These are phyloP conservation scores for Radopholus similis DNA, from an alignment of 1,140 invertebrate genomes.

Conservation along the genomic window DNA sequence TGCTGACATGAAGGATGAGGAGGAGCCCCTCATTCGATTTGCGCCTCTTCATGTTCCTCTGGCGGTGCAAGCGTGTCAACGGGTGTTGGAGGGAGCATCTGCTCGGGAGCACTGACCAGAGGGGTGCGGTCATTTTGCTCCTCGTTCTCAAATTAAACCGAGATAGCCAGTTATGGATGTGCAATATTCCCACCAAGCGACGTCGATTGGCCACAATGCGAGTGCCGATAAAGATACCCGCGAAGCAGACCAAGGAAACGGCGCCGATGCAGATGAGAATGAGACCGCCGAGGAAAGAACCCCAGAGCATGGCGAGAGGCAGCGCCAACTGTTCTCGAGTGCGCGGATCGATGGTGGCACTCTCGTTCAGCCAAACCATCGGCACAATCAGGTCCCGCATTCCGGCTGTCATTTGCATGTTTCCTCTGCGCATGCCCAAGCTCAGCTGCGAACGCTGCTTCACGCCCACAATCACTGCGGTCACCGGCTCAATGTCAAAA, in stretches of 20 bases:
- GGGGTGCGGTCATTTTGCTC: too few species aligned
- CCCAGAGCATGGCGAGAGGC: not conserved
- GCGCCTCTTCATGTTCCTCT: too few species aligned
- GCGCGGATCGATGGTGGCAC: conserved; percentile 28
- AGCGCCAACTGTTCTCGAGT: conserved; percentile 29
- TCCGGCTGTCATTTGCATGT: conserved; percentile 22
- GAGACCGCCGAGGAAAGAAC: not conserved
- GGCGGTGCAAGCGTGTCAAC: too few species aligned
- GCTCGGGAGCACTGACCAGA: too few species aligned
- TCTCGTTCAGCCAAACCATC: conserved; percentile 47
- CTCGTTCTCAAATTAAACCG: too few species aligned
- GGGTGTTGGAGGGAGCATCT: too few species aligned
- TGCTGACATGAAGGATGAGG: too few species aligned
- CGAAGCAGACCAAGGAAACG: not conserved
- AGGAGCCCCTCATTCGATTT: too few species aligned
- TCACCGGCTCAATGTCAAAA: conserved; percentile 51
- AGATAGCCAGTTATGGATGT: too few species aligned
- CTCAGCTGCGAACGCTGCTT: conserved; percentile 50
- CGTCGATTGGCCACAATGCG: not conserved
- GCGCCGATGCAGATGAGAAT: not conserved
- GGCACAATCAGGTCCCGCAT: conserved; percentile 36
- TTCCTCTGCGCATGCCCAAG: conserved; percentile 51
- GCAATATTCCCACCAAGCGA: not conserved
- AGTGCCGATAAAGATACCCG: not conserved
- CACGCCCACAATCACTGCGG: conserved; percentile 49